phyloP scores from a whole-genome alignment of 2,888 invertebrate genomes.

The Dendrolimus houi region DNA sequence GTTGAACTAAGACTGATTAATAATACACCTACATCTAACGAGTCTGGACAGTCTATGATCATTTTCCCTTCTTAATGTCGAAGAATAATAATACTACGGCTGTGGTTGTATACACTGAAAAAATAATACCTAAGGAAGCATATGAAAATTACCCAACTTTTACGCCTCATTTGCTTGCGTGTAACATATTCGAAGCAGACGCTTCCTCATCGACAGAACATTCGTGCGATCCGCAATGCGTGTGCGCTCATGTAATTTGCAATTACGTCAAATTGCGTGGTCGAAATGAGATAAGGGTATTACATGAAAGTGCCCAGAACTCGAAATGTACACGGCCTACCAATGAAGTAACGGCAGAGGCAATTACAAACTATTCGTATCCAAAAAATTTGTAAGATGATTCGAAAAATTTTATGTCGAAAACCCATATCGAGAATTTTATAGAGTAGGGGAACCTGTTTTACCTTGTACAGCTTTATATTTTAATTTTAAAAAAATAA shows the following conservation, averaged over 20 bases:
- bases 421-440: no score
- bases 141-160: conserved; percentile 30
- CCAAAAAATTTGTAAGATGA: neutral
- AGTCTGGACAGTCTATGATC: no score
- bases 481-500: no score
- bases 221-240: conserved; percentile 33
- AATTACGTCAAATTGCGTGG: conserved; percentile 70
- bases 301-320: conserved; percentile 24
- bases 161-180: conserved; percentile 40
- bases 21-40: no score
- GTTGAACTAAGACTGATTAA: no score
- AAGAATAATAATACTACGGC: no score
- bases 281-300: conserved; percentile 63
- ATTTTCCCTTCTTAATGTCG: no score
- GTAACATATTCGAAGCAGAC: conserved; percentile 26
- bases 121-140: no score
- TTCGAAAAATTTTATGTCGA: no score
- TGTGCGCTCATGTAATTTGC: conserved; percentile 52
- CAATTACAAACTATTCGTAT: conserved; percentile 1
- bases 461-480: no score
- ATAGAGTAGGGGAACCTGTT: no score
- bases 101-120: no score
- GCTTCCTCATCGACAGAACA: conserved; percentile 33
- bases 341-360: conserved; percentile 14
- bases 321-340: conserved; percentile 8